Evolutionary conservation across 2,888 invertebrate species (phyloP), one percentile per base, ranked within the genome.

Genomic region (Eledone cirrhosa): DNA sequence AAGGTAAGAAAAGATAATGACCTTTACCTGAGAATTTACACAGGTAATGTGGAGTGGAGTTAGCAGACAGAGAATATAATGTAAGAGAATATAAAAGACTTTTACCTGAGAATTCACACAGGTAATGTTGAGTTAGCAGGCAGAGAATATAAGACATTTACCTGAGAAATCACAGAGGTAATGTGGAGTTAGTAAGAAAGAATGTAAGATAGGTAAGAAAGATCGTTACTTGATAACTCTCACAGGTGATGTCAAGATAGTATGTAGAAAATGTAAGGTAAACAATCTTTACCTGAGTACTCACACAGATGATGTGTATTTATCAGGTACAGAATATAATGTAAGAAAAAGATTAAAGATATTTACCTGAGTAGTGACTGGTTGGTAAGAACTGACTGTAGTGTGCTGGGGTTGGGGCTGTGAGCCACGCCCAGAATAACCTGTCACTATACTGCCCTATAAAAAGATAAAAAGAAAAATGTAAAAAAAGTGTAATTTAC

Each of bases 391-490:
- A 53, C 79, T 83, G 27, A 72, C 72, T 67, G 85, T 83, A n/a
- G 85, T 80, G 47, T 83, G 82, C 24, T 78, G 77, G 0, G 81
- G 79, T 1, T 81, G 81, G 3, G 85, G 82, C 65, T 84, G 85
- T 27, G 82, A 80, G 24, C 76, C 76, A 48, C 86, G 79, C 19
- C 84, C 85, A 78, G 87, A 82, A 80, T 85, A 87, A 16, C 87
- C 87, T 22, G 86, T 84, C 47, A 87, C 86, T 78, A 87, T 86
- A 78, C 86, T 85, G 16, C 84, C 86, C 85, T 84, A 80, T 24
- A 82, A 80, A 78, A n/a, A 79, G 77, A 41, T 67, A 41, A 78
- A 16, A 78, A 22, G 72, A 59, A 41, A 24, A 74, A 14, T 1
- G 16, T 48, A 41, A 41, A 41, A 41, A 8, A 41, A 41, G 41